Evolutionary conservation across 2,888 invertebrate species (phyloP), one percentile per base, ranked within the genome.

Genomic region (Globia sparganii): DNA sequence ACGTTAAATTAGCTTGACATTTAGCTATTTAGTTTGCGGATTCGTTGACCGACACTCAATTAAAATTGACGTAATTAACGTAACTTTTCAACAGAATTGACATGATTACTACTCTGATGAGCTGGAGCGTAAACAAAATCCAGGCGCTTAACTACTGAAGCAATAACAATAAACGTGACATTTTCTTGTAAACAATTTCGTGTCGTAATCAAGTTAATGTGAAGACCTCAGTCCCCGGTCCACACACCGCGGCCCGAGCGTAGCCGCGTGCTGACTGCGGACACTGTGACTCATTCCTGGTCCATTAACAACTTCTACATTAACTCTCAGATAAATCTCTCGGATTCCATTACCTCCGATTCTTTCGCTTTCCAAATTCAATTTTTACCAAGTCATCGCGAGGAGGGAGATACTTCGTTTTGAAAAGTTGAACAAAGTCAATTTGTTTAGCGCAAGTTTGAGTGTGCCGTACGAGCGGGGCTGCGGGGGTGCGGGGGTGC

Each of bases 391-490:
- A 83, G 78, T 83, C 86, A 84, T 81, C 67, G 81, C 71, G 67
- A 68, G 70, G 46, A 71, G 56, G 40, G 37, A 84, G 73, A 68
- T 76, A 81, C 85, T 85, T 85, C 73, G 76, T 76, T 68, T 71
- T 69, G 56, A 65, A 85, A 83, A 83, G 81, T 83, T 81, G 53
- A 61, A 73, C 73, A 81, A 81, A 83, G 81, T 83, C 81, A 83
- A 83, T 83, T 83, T 85, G 81, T 85, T 85, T 68, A 76, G 76
- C 61, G 25, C 66, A 80, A 85, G 77, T 85, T 84, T 56, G 72
- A 64, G 69, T 76, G 64, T 49, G 68, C 34, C 56, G 40, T 56
- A 31, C 6, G 49, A 53, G 18, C 68, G 49, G 46, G 3, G 46
- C 53, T 40, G 53, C 18, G n/a, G n/a, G 9, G 34, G 25, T 13